Percentiles rank a stretch among this genome's conserved stretches.
Evolutionary conservation across 30 jellyfish, hydroid and myxozoan genomes (phyloP).

Genomic region (Aurelia coerulea): DNA sequence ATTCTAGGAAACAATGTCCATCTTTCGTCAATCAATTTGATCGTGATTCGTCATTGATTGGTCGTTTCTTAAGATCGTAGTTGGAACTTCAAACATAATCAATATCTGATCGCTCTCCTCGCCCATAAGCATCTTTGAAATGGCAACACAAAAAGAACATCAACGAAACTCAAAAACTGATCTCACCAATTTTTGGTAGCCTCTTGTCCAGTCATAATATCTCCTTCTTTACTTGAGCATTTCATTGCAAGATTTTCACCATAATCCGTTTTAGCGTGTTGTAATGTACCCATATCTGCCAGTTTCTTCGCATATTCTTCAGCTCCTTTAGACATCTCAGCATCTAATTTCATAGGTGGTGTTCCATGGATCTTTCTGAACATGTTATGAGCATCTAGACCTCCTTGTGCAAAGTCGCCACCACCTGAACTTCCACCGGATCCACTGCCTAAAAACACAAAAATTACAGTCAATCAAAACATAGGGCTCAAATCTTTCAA

Average conservation of each 20-base stretch:
- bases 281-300: conserved; percentile 64
- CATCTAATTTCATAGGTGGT: conserved; percentile 48
- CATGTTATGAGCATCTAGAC: conserved; percentile 70
- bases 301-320: conserved; percentile 76
- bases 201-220: conserved; percentile 92
- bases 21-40: too few species aligned
- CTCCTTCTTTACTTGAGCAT: conserved; percentile 62
- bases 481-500: too few species aligned
- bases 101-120: too few species aligned
- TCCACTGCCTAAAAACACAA: too few species aligned
- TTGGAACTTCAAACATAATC: too few species aligned
- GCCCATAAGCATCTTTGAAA: too few species aligned
- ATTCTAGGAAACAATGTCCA: too few species aligned
- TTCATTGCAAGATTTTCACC: conserved; percentile 95
- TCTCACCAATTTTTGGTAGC: conserved; percentile 92
- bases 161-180: too few species aligned
- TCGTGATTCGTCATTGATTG: too few species aligned
- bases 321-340: conserved; percentile 53
- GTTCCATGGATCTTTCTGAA: conserved; percentile 78
- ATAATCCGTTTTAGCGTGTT: conserved; percentile 47
- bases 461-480: too few species aligned
- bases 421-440: background rate
- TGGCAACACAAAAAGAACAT: too few species aligned
- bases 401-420: conserved; percentile 45
- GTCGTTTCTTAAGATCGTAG: too few species aligned